Evolutionary conservation across 2,888 invertebrate species (phyloP).

Genomic region (Acleris holmiana): DNA sequence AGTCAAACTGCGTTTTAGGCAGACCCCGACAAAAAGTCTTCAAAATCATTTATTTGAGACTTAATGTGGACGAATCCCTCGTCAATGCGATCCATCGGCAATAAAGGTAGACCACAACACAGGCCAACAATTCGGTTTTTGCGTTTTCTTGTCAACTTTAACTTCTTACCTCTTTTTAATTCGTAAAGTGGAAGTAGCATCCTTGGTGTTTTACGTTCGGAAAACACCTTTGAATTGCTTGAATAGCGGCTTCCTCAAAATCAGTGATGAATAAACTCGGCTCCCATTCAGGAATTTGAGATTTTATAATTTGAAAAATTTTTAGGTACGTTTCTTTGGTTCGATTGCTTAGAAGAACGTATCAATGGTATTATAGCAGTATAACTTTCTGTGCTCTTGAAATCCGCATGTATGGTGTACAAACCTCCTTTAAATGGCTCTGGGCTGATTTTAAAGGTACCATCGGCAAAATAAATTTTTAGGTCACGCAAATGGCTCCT

Average conservation of each 20-base stretch:
- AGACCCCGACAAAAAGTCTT: no score
- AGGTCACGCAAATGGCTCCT: constrained; percentile 15
- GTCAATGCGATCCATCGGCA: no score
- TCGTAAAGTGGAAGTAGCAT: constrained; percentile 29
- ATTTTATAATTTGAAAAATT: constrained; percentile 11
- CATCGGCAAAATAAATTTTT: constrained; percentile 7
- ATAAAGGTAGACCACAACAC: no score
- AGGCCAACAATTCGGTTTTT: no score
- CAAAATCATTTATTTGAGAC: no score
- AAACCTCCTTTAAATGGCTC: constrained; percentile 23
- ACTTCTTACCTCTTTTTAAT: constrained; percentile 23
- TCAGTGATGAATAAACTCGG: constrained; percentile 28
- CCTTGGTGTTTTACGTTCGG: constrained; percentile 12
- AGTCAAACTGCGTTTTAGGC: no score
- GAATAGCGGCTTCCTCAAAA: constrained; percentile 31
- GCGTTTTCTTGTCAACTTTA: no score
- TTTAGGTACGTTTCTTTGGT: constrained; percentile 17
- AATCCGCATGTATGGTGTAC: constrained; percentile 23
- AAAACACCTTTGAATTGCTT: constrained; percentile 26
- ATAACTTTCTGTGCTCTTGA: constrained; percentile 5
- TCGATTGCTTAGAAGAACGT: constrained; percentile 11
- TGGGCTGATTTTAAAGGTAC: constrained; percentile 17
- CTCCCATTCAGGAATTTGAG: constrained; percentile 22
- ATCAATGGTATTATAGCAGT: constrained; percentile 12
- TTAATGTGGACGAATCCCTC: no score